Base-by-base conservation (phyloP, 2,797 vertebrate species). In the Microctenopoma stevenorrisi region DNA sequence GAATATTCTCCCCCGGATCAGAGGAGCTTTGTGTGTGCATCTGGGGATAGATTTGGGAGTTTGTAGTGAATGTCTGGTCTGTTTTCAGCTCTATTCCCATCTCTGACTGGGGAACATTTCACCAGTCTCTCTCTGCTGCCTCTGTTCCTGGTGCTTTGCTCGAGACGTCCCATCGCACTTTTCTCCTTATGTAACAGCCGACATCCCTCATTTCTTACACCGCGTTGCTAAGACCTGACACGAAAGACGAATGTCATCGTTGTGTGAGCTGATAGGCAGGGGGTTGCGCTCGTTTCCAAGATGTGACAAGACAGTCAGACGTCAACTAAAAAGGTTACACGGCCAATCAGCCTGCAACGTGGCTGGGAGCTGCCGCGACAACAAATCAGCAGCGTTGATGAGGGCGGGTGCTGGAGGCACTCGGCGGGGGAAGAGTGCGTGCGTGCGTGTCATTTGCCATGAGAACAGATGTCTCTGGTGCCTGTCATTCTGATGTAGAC, bases 261-360 rank as follows among this genome's bases (percentile, higher is more conserved):
- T 68, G 78, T 53, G 59, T 33, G 40, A 77, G 64, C 50, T 72
- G 64, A 83, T 76, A 73, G 71, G 60, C 18, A 26, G 46, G 37
- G 53, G 46, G 52, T 51, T 68, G 59, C 63, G 78, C 77, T 71
- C 74, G 54, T 64, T 72, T 71, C 74, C 9, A 52, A 68, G 64
- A 85, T 77, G 64, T 86, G 81, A 86, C 78, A 82, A 71, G 74
- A 84, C 69, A 84, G 81, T 73, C 74, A 86, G 77, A 79, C 79
- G 52, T 72, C 72, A 77, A 74, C 66, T 69, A 42, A 88, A 33
- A 85, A 88, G 85, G 82, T 85, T 82, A 82, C 66, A 66, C 35
- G 71, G 80, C 72, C 85, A 86, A 83, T 84, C 82, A 79, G 78
- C 79, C 78, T 50, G 2, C 4, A 81, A 81, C 63, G 33, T 77